Evolutionary conservation across 2,888 invertebrate species (phyloP).

Genomic region (Ophonus ardosiacus): DNA sequence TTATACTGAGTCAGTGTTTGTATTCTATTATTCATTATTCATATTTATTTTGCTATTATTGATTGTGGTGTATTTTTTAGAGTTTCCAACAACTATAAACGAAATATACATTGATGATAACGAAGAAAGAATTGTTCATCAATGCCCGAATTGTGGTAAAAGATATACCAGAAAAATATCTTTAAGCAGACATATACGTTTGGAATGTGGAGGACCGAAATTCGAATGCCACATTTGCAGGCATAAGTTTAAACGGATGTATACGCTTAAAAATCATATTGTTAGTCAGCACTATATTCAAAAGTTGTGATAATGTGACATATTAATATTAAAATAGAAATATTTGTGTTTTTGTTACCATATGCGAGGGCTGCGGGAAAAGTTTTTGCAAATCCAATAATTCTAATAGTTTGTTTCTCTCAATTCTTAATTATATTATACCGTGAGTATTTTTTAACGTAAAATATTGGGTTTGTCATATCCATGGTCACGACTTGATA

Average conservation of each 20-base stretch:
- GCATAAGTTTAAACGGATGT: constrained; percentile 53
- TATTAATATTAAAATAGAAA: neutral
- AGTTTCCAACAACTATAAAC: constrained; percentile 7
- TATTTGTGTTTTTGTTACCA: neutral
- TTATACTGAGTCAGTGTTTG: no score
- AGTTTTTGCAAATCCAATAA: no score
- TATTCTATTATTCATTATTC: neutral
- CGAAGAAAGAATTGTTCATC: neutral
- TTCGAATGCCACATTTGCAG: constrained; percentile 68
- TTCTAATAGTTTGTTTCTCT: no score
- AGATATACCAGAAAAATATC: constrained; percentile 43
- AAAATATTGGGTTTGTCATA: no score
- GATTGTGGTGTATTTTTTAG: constrained; percentile 36
- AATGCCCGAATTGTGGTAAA: constrained; percentile 55
- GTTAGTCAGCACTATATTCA: neutral
- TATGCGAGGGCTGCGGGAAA: no score
- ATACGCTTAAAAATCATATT: constrained; percentile 52
- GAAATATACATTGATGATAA: neutral
- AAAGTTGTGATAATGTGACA: neutral
- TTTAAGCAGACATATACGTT: constrained; percentile 61
- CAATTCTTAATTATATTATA: no score
- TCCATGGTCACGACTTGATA: no score
- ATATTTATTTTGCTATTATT: neutral
- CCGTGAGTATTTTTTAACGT: no score
- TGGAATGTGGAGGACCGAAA: constrained; percentile 68